Percentiles rank a stretch among this genome's conserved stretches.
Evolutionary conservation across 1,140 invertebrate species (phyloP).

Genomic region (Tetragnatha versicolor): DNA sequence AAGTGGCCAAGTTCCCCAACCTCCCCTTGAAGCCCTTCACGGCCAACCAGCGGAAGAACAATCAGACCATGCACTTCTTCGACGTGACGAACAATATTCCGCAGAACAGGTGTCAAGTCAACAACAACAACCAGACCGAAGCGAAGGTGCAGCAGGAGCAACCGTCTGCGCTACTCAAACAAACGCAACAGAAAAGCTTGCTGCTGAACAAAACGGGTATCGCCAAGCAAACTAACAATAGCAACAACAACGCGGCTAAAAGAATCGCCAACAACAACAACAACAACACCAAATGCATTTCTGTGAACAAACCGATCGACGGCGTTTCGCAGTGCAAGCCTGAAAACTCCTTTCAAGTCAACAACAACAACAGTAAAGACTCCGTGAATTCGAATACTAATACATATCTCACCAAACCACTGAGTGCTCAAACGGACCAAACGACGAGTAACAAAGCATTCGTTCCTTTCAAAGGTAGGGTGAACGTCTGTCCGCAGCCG

Average conservation of each 20-base stretch:
- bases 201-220: background rate
- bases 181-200: slow-evolving; percentile 1
- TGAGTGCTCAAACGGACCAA: background rate
- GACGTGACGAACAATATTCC: background rate
- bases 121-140: too few species aligned
- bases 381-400: background rate
- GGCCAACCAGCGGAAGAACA: background rate
- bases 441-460: too few species aligned
- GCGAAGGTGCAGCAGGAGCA: background rate
- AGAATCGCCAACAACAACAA: background rate
- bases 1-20: too few species aligned
- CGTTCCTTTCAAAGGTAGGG: too few species aligned
- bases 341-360: background rate
- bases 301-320: background rate
- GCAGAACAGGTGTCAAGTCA: too few species aligned
- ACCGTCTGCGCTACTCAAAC: background rate
- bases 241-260: too few species aligned
- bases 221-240: background rate
- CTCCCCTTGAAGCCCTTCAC: too few species aligned
- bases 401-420: background rate
- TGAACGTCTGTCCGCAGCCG: too few species aligned
- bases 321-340: background rate
- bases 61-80: background rate
- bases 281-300: background rate
- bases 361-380: background rate